These are phyloP conservation scores for Spilarctia lutea DNA, from an alignment of 2,888 invertebrate genomes.

Conservation along the genomic window DNA sequence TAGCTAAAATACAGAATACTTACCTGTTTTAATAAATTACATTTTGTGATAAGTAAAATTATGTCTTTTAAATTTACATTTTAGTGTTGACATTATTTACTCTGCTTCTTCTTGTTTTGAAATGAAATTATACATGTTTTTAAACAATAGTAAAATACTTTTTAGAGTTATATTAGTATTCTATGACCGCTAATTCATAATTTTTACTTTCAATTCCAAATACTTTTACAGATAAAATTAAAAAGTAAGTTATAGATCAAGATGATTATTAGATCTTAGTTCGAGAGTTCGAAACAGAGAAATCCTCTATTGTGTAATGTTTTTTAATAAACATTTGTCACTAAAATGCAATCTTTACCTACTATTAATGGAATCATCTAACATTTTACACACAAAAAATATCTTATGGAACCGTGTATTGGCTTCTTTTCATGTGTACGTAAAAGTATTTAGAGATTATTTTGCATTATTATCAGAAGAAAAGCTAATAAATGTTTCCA, in stretches of 20 bases:
- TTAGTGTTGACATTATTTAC: background rate
- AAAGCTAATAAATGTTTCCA: conserved; percentile 19
- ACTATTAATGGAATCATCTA: background rate
- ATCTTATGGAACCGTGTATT: background rate
- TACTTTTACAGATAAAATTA: background rate
- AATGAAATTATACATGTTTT: background rate
- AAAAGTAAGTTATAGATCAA: background rate
- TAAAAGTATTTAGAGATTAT: background rate
- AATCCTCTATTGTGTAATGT: background rate
- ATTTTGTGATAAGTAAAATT: background rate
- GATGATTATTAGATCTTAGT: background rate
- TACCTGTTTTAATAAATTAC: background rate
- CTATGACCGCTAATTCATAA: no score
- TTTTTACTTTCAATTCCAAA: background rate
- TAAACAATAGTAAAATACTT: background rate
- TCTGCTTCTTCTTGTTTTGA: background rate
- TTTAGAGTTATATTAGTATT: background rate
- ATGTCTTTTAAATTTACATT: background rate
- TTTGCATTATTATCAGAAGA: background rate
- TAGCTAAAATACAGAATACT: background rate
- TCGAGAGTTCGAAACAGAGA: background rate
- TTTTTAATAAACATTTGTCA: background rate
- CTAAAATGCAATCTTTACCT: background rate
- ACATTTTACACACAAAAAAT: background rate
- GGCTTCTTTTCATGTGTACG: background rate